Evolutionary conservation across 2,888 invertebrate species (phyloP), one percentile per base, ranked within the genome.

Genomic region (Xestobium rufovillosum): DNA sequence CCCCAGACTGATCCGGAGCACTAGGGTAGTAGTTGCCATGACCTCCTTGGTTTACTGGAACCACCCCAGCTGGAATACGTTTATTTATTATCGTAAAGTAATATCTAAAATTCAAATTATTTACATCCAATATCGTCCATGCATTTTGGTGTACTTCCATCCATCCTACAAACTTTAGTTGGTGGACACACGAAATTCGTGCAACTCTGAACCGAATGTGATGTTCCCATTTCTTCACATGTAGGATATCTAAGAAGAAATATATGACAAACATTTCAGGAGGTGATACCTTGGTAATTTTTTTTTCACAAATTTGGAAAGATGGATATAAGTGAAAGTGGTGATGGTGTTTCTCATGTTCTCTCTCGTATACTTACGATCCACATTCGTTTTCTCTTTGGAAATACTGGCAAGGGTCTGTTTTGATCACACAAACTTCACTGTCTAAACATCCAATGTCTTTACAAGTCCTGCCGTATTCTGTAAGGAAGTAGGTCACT

Each of bases 361-460:
- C n/a, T n/a, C 15, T 14, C 23, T 19, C 6, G 23, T 38, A 39
- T 45, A 55, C 65, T 57, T 56, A 66, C 66, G 52, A 52, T 50
- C 67, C 67, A 52, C 67, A 67, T 44, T 65, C 60, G 14, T 59
- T 53, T 39, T 71, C 68, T 44, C 69, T 64, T 46, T 74, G 72
- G 10, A 75, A 75, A 49, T 70, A 72, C 9, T 70, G 67, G 60
- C 86, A 86, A 1, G 81, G 78, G 50, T 84, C 83, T 53, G 80
- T 78, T 1, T 73, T 74, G 57, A 82, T 71, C 38, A 83, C 74
- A 63, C 86, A 86, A 40, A 75, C 73, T 65, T 86, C 75, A 53
- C 69, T 79, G 56, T 74, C 77, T 36, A 75, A 67, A 55, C 86
- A 86, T 32, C 84, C 84, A 52, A 86, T 86, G 57, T 86, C 86